These are phyloP conservation scores for Parnassius glacialis DNA, from an alignment of 2,888 invertebrate species.

Conservation along the genomic window DNA sequence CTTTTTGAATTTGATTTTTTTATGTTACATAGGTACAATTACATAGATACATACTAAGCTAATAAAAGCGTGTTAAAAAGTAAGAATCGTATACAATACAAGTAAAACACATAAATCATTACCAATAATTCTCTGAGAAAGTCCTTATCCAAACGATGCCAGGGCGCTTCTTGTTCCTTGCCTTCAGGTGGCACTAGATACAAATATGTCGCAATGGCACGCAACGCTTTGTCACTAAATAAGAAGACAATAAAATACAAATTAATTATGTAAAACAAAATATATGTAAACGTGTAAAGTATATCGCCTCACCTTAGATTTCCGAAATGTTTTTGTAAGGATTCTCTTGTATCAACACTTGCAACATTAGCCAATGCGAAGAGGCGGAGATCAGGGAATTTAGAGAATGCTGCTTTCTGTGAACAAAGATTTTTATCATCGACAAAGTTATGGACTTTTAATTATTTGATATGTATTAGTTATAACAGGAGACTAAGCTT, in stretches of 20 bases:
- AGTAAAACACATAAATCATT: slow-evolving; percentile 41
- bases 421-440: slow-evolving; percentile 34
- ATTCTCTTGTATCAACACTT: slow-evolving; percentile 94
- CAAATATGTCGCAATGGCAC: slow-evolving; percentile 92
- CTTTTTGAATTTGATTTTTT: too few relatives aligned
- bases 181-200: slow-evolving; percentile 90
- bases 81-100: not conserved
- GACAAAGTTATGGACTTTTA: too few relatives aligned
- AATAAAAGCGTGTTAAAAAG: not conserved
- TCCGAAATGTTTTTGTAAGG: slow-evolving; percentile 91
- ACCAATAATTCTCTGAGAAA: slow-evolving; percentile 94
- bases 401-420: slow-evolving; percentile 95
- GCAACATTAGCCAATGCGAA: slow-evolving; percentile 97
- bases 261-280: not conserved
- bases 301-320: slow-evolving; percentile 79
- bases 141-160: slow-evolving; percentile 89
- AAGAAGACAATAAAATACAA: not conserved
- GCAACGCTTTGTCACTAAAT: slow-evolving; percentile 85
- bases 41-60: too few relatives aligned
- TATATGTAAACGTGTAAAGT: not conserved
- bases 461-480: too few relatives aligned
- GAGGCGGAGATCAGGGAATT: slow-evolving; percentile 91
- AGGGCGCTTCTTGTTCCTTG: slow-evolving; percentile 84
- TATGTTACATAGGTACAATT: too few relatives aligned
- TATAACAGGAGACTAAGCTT: too few relatives aligned